These are phyloP conservation scores for Thermophis baileyi DNA, from an alignment of 2,113 vertebrate genomes.

Conservation along the genomic window DNA sequence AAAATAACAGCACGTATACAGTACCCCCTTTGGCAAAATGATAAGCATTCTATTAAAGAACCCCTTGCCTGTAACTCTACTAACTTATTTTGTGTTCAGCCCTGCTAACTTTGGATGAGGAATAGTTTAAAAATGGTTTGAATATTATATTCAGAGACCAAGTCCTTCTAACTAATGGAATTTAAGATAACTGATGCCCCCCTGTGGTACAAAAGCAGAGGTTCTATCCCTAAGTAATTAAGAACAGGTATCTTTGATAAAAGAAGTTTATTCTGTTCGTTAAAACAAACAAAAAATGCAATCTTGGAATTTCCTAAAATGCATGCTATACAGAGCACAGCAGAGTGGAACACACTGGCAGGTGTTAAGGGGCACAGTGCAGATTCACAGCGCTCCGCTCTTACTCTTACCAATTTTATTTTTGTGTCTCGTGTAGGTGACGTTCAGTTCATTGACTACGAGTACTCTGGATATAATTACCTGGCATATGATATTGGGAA, in stretches of 20 bases:
- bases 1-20: not conserved
- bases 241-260: not conserved
- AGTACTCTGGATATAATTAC: conserved; percentile 98
- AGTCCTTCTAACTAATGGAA: not conserved
- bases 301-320: conserved; percentile 57
- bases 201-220: conserved; percentile 63
- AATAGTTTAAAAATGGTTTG: not conserved
- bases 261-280: conserved; percentile 23
- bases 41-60: not conserved
- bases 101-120: not conserved
- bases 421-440: conserved; percentile 82
- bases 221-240: conserved; percentile 16
- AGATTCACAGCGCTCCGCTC: conserved; percentile 44
- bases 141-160: not conserved
- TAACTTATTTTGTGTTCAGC: not conserved
- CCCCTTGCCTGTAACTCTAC: not conserved
- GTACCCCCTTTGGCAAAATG: not conserved
- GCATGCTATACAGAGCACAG: conserved; percentile 45
- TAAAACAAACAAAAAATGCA: conserved; percentile 44
- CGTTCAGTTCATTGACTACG: conserved; percentile 99
- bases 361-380: conserved; percentile 28
- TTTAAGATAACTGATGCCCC: conserved; percentile 63
- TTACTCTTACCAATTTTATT: conserved; percentile 64
- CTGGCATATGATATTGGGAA: conserved; percentile 98
- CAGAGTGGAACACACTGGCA: conserved; percentile 38